Percentiles rank a stretch among this genome's conserved stretches.
Evolutionary conservation across 1,140 invertebrate genomes (phyloP).

Genomic region (Euglossa dilemma): DNA sequence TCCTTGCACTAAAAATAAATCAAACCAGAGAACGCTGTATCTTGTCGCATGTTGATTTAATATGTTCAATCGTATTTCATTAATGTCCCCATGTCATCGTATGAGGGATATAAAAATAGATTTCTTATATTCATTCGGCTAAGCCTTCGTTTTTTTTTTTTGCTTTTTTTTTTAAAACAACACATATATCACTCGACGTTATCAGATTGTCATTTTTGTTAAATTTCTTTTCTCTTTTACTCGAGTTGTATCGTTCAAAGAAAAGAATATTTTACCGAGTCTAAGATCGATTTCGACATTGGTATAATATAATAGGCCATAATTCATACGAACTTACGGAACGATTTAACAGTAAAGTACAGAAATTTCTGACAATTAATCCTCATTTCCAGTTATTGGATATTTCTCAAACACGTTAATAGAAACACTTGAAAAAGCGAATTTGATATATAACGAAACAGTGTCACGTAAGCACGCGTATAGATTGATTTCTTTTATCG

Average conservation of each 20-base stretch:
- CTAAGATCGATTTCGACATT: conserved; percentile 5
- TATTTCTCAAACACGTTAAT: neutral
- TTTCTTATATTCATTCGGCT: conserved; percentile 27
- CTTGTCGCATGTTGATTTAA: neutral
- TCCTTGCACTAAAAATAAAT: conserved; percentile 3
- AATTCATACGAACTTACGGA: neutral
- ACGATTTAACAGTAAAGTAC: conserved; percentile 9
- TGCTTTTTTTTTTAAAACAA: conserved; percentile 34
- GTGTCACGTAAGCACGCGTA: too few relatives aligned
- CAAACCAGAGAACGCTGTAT: conserved; percentile 3
- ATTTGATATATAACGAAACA: neutral
- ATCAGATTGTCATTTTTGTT: conserved; percentile 33
- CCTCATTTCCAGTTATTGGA: neutral
- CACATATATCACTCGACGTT: conserved; percentile 5
- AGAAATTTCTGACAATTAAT: neutral
- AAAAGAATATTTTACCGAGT: neutral
- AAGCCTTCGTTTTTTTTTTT: too few relatives aligned
- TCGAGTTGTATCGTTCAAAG: neutral
- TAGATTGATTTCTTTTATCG: neutral
- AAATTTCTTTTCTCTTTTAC: neutral
- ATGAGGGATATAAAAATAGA: conserved; percentile 48
- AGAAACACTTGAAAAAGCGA: neutral
- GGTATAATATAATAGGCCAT: conserved; percentile 1
- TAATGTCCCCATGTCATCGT: conserved; percentile 9
- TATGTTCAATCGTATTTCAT: conserved; percentile 6